phyloP scores from a whole-genome alignment of 2,113 vertebrate genomes.

The Neoarius graeffei region DNA sequence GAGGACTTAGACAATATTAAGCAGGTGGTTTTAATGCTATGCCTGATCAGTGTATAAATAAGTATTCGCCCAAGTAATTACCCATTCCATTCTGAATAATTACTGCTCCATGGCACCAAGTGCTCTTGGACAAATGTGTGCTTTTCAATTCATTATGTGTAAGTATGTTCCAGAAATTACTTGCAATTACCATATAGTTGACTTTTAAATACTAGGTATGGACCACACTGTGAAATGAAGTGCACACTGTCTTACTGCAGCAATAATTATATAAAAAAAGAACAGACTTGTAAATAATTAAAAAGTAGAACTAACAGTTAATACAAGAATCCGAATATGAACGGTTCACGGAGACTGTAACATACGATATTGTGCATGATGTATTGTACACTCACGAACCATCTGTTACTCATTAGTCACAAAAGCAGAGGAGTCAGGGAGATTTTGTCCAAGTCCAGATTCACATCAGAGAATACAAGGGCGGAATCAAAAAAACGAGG shows the following conservation, averaged over 20 bases:
- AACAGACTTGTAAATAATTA: not conserved
- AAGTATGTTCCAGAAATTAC: not conserved
- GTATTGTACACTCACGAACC: not conserved
- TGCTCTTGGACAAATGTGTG: not conserved
- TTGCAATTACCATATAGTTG: not conserved
- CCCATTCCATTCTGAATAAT: not conserved
- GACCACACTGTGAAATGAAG: not conserved
- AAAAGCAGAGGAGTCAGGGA: not conserved
- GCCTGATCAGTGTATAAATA: too few relatives aligned
- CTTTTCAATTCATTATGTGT: not conserved
- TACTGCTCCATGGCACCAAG: not conserved
- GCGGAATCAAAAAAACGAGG: not conserved
- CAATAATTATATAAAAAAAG: not conserved
- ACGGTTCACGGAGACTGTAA: not conserved
- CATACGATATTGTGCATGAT: not conserved
- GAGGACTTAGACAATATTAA: too few relatives aligned
- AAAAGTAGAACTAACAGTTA: not conserved
- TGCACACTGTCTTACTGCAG: not conserved
- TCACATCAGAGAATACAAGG: not conserved
- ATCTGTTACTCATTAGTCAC: conserved; percentile 14
- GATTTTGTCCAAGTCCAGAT: conserved; percentile 7
- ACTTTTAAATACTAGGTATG: not conserved
- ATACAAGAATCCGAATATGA: not conserved
- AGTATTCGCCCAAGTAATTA: not conserved
- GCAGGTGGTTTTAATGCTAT: too few relatives aligned